Percentiles rank a stretch among this genome's conserved stretches.
Conservation (phyloP, 2,888 invertebrate genomes). For the Microplitis manilae region DNA sequence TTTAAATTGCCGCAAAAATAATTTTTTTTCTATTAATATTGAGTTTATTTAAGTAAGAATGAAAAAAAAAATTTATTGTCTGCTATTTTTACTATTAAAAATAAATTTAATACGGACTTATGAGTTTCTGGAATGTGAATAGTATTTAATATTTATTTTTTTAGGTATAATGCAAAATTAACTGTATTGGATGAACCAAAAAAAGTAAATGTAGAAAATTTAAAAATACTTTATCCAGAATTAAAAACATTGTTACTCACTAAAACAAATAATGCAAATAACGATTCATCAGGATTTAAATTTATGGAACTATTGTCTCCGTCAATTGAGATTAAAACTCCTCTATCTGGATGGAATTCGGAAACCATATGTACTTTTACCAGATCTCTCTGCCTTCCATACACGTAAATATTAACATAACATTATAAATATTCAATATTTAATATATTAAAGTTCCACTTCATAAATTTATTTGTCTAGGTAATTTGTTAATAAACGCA, state of each 20-base stretch:
- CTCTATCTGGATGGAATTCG: slow-evolving; percentile 55
- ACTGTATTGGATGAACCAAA: slow-evolving; percentile 29
- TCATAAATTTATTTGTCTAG: slow-evolving; percentile 88
- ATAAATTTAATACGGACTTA: background rate
- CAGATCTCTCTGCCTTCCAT: slow-evolving; percentile 52
- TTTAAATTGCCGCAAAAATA: too few relatives aligned
- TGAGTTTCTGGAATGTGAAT: background rate
- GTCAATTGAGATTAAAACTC: slow-evolving; percentile 48
- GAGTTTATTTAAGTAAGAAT: too few relatives aligned
- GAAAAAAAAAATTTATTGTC: too few relatives aligned
- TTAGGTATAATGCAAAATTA: slow-evolving; percentile 50
- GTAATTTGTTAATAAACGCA: slow-evolving; percentile 71
- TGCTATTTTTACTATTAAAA: too few relatives aligned
- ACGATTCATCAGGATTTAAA: slow-evolving; percentile 29
- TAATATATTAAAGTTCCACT: slow-evolving; percentile 22
- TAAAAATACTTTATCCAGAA: slow-evolving; percentile 46
- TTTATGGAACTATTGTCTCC: slow-evolving; percentile 19
- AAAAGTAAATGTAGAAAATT: slow-evolving; percentile 37
- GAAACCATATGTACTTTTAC: slow-evolving; percentile 53
- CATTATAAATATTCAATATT: slow-evolving; percentile 8
- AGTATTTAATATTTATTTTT: slow-evolving; percentile 28
- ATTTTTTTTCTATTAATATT: too few relatives aligned
- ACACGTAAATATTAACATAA: slow-evolving; percentile 36
- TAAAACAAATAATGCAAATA: slow-evolving; percentile 37
- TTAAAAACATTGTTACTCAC: slow-evolving; percentile 52